phyloP scores from a whole-genome alignment of 2,888 invertebrate genomes.

The Dione vanillae region DNA sequence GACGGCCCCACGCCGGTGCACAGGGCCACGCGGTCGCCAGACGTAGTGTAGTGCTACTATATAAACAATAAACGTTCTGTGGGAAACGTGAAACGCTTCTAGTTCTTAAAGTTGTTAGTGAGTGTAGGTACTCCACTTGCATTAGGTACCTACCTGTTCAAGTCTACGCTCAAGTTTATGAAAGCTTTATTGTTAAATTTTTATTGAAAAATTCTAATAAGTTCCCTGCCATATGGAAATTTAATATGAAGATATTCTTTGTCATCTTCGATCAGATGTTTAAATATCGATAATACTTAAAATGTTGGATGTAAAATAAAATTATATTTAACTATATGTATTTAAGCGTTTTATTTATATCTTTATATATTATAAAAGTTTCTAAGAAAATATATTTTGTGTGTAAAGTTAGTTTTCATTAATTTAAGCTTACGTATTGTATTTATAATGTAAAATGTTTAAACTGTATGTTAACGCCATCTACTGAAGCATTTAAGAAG shows the following conservation, averaged over 20 bases:
- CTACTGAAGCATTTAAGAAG: background rate
- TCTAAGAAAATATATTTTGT: background rate
- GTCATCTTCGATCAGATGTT: slow-evolving; percentile 67
- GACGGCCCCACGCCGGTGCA: slow-evolving; percentile 78
- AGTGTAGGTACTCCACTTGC: slow-evolving; percentile 73
- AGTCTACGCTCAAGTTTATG: slow-evolving; percentile 81
- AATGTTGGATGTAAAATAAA: slow-evolving; percentile 76
- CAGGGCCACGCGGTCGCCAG: slow-evolving; percentile 55
- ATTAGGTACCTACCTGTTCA: slow-evolving; percentile 77
- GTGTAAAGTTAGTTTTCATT: background rate
- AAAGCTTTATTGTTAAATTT: slow-evolving; percentile 81
- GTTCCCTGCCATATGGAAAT: slow-evolving; percentile 73
- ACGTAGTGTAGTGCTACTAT: slow-evolving; percentile 66
- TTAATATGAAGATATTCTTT: slow-evolving; percentile 67
- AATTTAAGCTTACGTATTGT: background rate
- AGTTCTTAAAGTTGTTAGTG: slow-evolving; percentile 77
- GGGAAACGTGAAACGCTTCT: slow-evolving; percentile 83
- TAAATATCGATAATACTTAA: slow-evolving; percentile 64
- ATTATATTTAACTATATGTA: slow-evolving; percentile 48
- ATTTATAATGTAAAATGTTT: too few species aligned
- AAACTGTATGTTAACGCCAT: background rate
- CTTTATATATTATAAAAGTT: background rate
- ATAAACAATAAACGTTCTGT: slow-evolving; percentile 67
- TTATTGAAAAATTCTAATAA: slow-evolving; percentile 78
- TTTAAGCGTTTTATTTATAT: slow-evolving; percentile 33